Base-by-base conservation (phyloP, 2,113 vertebrate species). In the Tragelaphus imberbis region DNA sequence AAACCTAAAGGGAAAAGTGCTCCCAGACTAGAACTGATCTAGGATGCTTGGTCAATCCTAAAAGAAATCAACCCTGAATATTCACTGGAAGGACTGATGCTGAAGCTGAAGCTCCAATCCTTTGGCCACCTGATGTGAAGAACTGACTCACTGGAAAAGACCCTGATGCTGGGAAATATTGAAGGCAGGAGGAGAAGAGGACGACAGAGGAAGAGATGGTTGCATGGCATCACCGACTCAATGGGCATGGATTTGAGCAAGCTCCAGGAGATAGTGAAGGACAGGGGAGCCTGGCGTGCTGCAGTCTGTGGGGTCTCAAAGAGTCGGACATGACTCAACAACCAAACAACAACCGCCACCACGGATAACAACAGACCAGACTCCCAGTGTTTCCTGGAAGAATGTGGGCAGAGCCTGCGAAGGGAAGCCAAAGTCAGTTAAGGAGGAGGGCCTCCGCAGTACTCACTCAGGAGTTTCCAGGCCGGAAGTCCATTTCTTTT, bases 401-500 rank as follows among this genome's bases (percentile, higher is more conserved):
- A 65, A 36, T 28, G 13, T 40, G 17, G n/a, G 28, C 30, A 33
- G 25, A 58, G 17, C 33, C 61, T 21, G 33, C 16, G 11, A 55
- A 55, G 7, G 16, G 0, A 27, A 56, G 16, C 56, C 61, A 12
- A 44, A 0, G 2, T 7, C 23, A 55, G 61, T 8, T 3, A 5
- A 47, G 12, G 30, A 77, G 5, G 44, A 30, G 0, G 5, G 30
- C 2, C 15, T 30, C 21, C 8, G 2, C 17, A 2, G 14, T 27
- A 95, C 96, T 95, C 51, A 95, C 86, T 28, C 23, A 0, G 2
- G 53, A 25, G 47, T 40, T 5, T 25, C 14, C 21, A 2, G 0
- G 11, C 14, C 0, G 4, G 25, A 65, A 5, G 11, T 5, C 6
- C 8, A 0, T 9, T 86, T 19, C 14, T 2, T 28, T 6, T 71